A percentile compares a stretch with the other conserved stretches of the same genome.
These are phyloP conservation scores for Coturnix japonica DNA, from an alignment of 2,113 vertebrate genomes.

Conservation along the genomic window DNA sequence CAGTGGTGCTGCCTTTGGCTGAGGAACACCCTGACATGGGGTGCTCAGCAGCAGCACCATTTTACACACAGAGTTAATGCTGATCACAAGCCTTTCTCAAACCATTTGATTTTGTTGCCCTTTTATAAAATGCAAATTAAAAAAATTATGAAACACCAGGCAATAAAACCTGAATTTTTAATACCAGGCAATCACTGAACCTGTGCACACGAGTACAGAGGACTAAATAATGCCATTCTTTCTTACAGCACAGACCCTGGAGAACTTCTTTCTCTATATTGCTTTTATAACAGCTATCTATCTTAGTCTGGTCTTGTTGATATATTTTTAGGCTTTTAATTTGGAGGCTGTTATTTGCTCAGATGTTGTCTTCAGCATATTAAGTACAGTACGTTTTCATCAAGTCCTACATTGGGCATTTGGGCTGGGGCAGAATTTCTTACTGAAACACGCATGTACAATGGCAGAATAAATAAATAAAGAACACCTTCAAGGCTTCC, in stretches of 20 bases:
- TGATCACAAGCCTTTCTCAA: neutral
- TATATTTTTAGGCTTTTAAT: conserved; percentile 73
- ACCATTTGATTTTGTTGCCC: conserved; percentile 51
- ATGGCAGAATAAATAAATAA: conserved; percentile 52
- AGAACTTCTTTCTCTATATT: conserved; percentile 60
- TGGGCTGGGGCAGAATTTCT: conserved; percentile 27
- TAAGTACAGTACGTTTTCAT: conserved; percentile 34
- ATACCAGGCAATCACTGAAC: conserved; percentile 12
- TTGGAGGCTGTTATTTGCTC: conserved; percentile 58
- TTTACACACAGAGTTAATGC: neutral
- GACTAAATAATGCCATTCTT: conserved; percentile 47
- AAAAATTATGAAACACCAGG: conserved; percentile 57
- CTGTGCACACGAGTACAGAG: neutral
- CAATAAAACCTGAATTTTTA: conserved; percentile 65
- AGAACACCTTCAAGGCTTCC: conserved; percentile 40
- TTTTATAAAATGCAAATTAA: conserved; percentile 47
- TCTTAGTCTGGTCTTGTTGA: conserved; percentile 71
- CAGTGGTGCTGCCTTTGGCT: accelerated
- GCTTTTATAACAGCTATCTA: conserved; percentile 72
- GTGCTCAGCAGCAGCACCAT: neutral
- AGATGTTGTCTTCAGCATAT: conserved; percentile 57
- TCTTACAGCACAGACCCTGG: conserved; percentile 28
- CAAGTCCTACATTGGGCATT: neutral
- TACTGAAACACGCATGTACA: neutral
- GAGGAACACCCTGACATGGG: neutral